These are phyloP conservation scores for Pseudorasbora parva DNA, from an alignment of 2,113 vertebrate genomes.

Conservation along the genomic window DNA sequence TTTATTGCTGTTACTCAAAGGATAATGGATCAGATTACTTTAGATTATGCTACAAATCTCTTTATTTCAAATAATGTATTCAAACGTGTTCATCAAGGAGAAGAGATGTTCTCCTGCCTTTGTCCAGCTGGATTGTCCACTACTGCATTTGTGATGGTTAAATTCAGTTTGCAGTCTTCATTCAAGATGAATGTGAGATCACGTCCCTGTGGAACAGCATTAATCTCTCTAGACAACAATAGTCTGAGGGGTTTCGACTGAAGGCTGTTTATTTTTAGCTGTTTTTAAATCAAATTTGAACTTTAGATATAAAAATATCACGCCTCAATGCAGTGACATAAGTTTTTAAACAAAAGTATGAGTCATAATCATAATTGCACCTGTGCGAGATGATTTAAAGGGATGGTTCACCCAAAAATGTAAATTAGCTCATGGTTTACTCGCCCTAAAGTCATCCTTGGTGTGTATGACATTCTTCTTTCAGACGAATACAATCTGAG, in stretches of 20 bases:
- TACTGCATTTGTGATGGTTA: not conserved
- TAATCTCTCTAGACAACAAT: not conserved
- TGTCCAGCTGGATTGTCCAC: not conserved
- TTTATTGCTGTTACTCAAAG: not conserved
- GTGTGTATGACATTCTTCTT: no score
- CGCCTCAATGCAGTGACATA: not conserved
- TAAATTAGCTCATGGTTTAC: no score
- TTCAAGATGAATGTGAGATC: not conserved
- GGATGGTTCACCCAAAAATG: no score
- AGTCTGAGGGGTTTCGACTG: not conserved
- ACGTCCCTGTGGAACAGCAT: not conserved
- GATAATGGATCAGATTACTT: conserved; percentile 5
- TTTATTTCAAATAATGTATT: not conserved
- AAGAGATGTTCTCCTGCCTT: not conserved
- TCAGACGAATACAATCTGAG: no score
- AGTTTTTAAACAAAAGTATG: not conserved
- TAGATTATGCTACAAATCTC: not conserved
- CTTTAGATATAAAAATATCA: not conserved
- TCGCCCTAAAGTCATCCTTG: no score
- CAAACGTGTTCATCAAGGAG: not conserved
- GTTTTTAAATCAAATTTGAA: not conserved
- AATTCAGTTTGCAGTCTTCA: not conserved
- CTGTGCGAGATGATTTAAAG: not conserved
- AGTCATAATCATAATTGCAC: not conserved
- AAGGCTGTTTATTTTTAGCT: not conserved